Evolutionary conservation across 1,140 invertebrate species (phyloP).

Genomic region (Cephus cinctus): DNA sequence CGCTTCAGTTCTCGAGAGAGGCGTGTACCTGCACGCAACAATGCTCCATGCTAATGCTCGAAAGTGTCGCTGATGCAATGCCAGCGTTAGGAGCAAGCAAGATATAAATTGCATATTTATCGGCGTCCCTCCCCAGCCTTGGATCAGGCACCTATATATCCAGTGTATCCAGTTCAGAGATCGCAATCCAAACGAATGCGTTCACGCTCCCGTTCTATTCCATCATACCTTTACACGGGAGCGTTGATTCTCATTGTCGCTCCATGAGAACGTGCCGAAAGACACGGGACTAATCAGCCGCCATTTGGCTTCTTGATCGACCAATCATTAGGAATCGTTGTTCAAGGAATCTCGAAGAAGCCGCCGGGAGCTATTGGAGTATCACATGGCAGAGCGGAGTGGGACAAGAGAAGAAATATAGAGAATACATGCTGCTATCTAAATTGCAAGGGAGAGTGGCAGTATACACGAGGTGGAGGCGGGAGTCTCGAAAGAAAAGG

Average conservation of each 20-base stretch:
- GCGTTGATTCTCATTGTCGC: background rate
- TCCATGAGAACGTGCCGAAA: background rate
- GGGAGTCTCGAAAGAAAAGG: background rate
- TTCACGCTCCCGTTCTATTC: slow-evolving; percentile 30
- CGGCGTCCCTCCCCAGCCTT: slow-evolving; percentile 22
- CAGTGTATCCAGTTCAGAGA: slow-evolving; percentile 26
- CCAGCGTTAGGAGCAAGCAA: slow-evolving; percentile 23
- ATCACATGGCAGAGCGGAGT: too few relatives aligned
- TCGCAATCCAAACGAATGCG: slow-evolving; percentile 29
- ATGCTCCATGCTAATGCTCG: slow-evolving; percentile 37
- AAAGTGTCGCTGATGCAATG: slow-evolving; percentile 42
- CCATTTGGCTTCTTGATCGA: background rate
- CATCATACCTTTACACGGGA: background rate
- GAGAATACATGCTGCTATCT: too few relatives aligned
- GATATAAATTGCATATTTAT: slow-evolving; percentile 45
- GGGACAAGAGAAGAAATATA: background rate
- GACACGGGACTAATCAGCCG: too few relatives aligned
- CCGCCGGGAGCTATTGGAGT: background rate
- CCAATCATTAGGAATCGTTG: background rate
- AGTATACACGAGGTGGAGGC: too few relatives aligned
- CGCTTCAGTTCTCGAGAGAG: slow-evolving; percentile 18
- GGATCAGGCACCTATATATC: slow-evolving; percentile 18
- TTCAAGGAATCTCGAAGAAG: background rate
- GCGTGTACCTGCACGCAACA: slow-evolving; percentile 28
- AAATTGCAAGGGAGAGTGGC: too few relatives aligned